Evolutionary conservation across 2,797 vertebrate genomes (phyloP), one percentile per base, ranked within the genome.

Genomic region (Buceros bicornis): DNA sequence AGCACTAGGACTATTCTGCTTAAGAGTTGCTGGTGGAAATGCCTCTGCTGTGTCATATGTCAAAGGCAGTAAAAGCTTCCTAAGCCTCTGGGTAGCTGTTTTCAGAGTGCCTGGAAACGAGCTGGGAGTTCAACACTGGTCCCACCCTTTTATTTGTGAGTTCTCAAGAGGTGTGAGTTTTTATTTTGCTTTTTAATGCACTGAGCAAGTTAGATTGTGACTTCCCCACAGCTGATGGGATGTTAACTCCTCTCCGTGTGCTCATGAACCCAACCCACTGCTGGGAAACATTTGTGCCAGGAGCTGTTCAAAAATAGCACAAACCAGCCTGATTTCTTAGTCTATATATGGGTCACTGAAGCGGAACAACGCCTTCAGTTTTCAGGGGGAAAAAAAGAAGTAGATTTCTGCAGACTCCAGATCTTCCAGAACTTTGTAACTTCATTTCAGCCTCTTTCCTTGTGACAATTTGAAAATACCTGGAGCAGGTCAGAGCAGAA

Each of bases 41-140:
- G 31, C 11, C 62, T 16, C 61, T 73, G 28, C 58, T 21, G 21
- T 13, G 29, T 37, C 24, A 65, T 40, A 16, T 18, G 43, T 62
- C 48, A 16, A 24, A 47, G 0, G 0, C 13, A 15, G 8, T 2
- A 13, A 2, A 1, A 74, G 47, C 50, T 79, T 25, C 62, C 19
- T 5, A 35, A 66, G 19, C 37, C 42, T 47, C 60, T 50, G 31
- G 18, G 42, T 10, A 47, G 80, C 11, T 40, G 2, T 65, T 85
- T 72, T n/a, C 33, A 45, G 50, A 5, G 7, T 2, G 22, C 20
- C 70, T 56, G 24, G 17, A 14, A 58, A 5, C 2, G 15, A 17
- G 19, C 24, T 74, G 62, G 40, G 53, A 61, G 5, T n/a, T 73
- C 33, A 53, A 7, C 18, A 3, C 14, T 25, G 10, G 31, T 66